phyloP scores from a whole-genome alignment of 2,888 invertebrate genomes.

The Sialis lutaria region DNA sequence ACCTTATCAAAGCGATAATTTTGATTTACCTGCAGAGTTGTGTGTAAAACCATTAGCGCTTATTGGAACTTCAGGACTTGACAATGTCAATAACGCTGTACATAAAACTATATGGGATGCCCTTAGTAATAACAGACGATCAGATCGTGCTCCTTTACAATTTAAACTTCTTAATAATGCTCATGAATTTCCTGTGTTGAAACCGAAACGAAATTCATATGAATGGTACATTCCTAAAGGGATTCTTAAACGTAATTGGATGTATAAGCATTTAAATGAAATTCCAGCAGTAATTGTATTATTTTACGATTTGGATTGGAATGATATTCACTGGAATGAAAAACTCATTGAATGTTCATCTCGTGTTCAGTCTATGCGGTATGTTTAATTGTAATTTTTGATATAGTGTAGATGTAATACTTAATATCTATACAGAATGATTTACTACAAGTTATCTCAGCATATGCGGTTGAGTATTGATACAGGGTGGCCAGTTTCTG shows the following conservation, averaged over 20 bases:
- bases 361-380: slow-evolving; percentile 63
- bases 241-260: slow-evolving; percentile 87
- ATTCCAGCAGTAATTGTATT: slow-evolving; percentile 87
- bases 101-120: slow-evolving; percentile 91
- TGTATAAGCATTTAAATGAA: slow-evolving; percentile 76
- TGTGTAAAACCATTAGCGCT: slow-evolving; percentile 70
- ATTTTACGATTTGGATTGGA: slow-evolving; percentile 97
- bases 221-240: slow-evolving; percentile 94
- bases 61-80: slow-evolving; percentile 77
- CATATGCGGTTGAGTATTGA: background rate
- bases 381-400: slow-evolving; percentile 8
- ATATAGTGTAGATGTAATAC: no score
- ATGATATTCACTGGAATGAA: slow-evolving; percentile 85
- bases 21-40: slow-evolving; percentile 68
- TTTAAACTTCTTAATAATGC: slow-evolving; percentile 68
- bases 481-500: no score
- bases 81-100: slow-evolving; percentile 64
- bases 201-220: slow-evolving; percentile 76
- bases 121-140: slow-evolving; percentile 64
- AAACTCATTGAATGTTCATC: slow-evolving; percentile 88
- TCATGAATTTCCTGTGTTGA: slow-evolving; percentile 75
- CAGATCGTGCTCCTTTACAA: slow-evolving; percentile 67
- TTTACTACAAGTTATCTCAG: no score
- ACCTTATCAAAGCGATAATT: slow-evolving; percentile 16
- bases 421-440: no score